Percentiles rank a stretch among this genome's conserved stretches.
Evolutionary conservation across 2,888 invertebrate species (phyloP).

Genomic region (Cephalotes varians): DNA sequence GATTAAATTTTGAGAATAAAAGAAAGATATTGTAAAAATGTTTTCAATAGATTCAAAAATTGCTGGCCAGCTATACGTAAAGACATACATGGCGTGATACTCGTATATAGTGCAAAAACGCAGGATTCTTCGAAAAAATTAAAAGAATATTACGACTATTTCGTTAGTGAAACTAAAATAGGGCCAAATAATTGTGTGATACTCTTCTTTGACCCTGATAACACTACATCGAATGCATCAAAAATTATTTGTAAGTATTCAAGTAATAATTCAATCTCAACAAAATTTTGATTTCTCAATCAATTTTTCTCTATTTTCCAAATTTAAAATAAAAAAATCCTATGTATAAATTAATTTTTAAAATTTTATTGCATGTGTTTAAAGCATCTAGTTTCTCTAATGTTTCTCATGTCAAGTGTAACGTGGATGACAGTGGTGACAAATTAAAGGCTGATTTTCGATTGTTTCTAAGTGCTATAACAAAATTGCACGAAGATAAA

Average conservation of each 20-base stretch:
- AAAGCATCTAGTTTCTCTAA: constrained; percentile 88
- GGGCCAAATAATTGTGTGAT: constrained; percentile 90
- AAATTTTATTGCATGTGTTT: constrained; percentile 76
- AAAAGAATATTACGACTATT: constrained; percentile 89
- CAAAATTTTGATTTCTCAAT: not conserved
- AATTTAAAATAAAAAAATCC: constrained; percentile 5
- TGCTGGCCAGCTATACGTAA: constrained; percentile 92
- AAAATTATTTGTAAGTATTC: constrained; percentile 87
- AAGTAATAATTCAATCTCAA: not conserved
- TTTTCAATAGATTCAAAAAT: constrained; percentile 88
- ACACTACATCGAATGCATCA: constrained; percentile 86
- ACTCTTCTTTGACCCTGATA: constrained; percentile 87
- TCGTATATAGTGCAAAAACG: constrained; percentile 89
- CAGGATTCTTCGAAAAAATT: constrained; percentile 87
- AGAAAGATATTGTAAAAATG: not conserved
- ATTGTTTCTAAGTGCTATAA: constrained; percentile 78
- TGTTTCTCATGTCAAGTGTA: constrained; percentile 88
- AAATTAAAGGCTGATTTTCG: constrained; percentile 88
- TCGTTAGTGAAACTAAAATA: constrained; percentile 89
- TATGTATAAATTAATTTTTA: not conserved
- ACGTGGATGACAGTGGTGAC: constrained; percentile 88
- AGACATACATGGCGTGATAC: constrained; percentile 90
- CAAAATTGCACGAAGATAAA: constrained; percentile 77
- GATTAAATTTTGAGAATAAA: not conserved
- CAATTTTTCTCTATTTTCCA: not conserved